Evolutionary conservation across 2,113 vertebrate genomes (phyloP).

Genomic region (Meleagris gallopavo): DNA sequence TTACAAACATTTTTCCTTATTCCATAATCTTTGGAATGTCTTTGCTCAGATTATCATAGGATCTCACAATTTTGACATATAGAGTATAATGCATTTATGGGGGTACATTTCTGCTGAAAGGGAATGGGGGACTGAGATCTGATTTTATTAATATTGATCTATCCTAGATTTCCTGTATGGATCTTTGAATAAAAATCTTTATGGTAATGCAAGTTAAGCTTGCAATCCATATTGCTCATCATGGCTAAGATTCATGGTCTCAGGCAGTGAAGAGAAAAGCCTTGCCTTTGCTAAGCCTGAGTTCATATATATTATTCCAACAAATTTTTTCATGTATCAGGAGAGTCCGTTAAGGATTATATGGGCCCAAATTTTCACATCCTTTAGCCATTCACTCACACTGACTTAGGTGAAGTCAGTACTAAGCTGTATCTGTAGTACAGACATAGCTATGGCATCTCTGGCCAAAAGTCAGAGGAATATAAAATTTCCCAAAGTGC

Average conservation of each 20-base stretch:
- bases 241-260: neutral
- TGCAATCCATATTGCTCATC: neutral
- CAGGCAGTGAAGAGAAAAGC: neutral
- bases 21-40: neutral
- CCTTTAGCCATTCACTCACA: neutral
- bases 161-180: neutral
- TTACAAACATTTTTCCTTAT: neutral
- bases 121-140: neutral
- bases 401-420: neutral
- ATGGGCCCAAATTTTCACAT: neutral
- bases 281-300: neutral
- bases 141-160: neutral
- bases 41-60: neutral
- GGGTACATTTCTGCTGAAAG: neutral
- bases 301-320: neutral
- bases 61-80: neutral
- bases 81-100: neutral
- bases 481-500: neutral
- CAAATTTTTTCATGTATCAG: neutral
- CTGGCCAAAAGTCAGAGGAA: neutral
- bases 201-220: accelerated
- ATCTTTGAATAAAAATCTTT: neutral
- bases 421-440: neutral
- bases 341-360: neutral
- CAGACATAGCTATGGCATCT: neutral